These are phyloP conservation scores for Papilio elwesi DNA, from an alignment of 2,888 invertebrate species.

Conservation along the genomic window DNA sequence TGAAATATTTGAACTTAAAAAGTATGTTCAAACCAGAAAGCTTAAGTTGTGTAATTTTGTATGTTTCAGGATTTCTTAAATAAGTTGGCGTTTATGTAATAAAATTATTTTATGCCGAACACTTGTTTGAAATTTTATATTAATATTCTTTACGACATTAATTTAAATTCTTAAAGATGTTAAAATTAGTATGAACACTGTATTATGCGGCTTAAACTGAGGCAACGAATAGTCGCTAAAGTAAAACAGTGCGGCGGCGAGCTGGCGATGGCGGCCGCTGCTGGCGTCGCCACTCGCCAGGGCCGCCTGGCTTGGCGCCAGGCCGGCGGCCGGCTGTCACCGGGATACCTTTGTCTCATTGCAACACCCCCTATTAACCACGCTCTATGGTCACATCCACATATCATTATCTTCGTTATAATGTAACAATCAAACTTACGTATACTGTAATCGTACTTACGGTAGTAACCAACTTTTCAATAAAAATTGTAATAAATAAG, in stretches of 20 bases:
- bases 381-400: conserved; percentile 5
- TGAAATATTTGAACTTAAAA: not conserved
- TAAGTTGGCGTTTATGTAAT: too few relatives aligned
- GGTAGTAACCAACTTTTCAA: not conserved
- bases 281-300: conserved; percentile 81
- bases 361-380: conserved; percentile 47
- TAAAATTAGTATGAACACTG: not conserved
- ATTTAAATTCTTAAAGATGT: too few relatives aligned
- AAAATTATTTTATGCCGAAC: too few relatives aligned
- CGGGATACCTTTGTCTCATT: conserved; percentile 84
- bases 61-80: too few relatives aligned
- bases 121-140: too few relatives aligned
- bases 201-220: conserved; percentile 5
- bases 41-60: too few relatives aligned
- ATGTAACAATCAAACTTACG: not conserved
- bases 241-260: conserved; percentile 67
- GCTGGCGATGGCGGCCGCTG: conserved; percentile 55
- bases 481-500: conserved; percentile 4
- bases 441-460: not conserved
- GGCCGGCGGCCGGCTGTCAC: conserved; percentile 82
- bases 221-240: conserved; percentile 46
- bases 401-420: not conserved
- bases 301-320: conserved; percentile 83
- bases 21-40: too few relatives aligned
- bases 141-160: too few relatives aligned